Percentiles rank a stretch among this genome's conserved stretches.
phyloP scores from a whole-genome alignment of 2,888 invertebrate genomes.

The Erynnis tages region DNA sequence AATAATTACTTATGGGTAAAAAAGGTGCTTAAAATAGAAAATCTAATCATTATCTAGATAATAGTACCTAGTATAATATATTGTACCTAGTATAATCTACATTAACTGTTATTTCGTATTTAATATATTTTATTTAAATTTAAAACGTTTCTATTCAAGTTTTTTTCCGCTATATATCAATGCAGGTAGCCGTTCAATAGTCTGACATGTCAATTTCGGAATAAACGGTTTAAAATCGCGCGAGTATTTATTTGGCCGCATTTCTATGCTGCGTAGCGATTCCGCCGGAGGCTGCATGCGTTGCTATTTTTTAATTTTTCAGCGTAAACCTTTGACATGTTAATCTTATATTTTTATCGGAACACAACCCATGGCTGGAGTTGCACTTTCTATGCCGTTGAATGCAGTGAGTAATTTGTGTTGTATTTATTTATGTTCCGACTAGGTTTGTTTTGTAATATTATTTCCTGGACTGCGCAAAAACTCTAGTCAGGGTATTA shows the following conservation, averaged over 20 bases:
- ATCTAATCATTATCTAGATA: no score
- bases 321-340: slow-evolving; percentile 21
- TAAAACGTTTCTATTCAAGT: not conserved
- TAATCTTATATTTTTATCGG: slow-evolving; percentile 18
- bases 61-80: no score
- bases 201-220: slow-evolving; percentile 15
- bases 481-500: no score
- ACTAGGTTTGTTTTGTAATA: no score
- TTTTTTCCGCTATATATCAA: not conserved
- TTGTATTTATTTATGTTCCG: no score
- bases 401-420: not conserved
- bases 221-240: slow-evolving; percentile 11
- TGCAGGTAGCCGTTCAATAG: not conserved
- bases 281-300: slow-evolving; percentile 10
- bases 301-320: slow-evolving; percentile 21
- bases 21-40: no score
- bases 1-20: no score
- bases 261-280: slow-evolving; percentile 5
- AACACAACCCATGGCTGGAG: not conserved
- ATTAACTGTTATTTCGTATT: no score
- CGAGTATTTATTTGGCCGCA: slow-evolving; percentile 5
- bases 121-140: not conserved
- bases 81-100: no score
- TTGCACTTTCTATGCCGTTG: slow-evolving; percentile 7
- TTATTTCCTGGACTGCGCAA: not conserved